Evolutionary conservation across 2,888 invertebrate genomes (phyloP), one percentile per base, ranked within the genome.

Genomic region (Ecliptopera silaceata): DNA sequence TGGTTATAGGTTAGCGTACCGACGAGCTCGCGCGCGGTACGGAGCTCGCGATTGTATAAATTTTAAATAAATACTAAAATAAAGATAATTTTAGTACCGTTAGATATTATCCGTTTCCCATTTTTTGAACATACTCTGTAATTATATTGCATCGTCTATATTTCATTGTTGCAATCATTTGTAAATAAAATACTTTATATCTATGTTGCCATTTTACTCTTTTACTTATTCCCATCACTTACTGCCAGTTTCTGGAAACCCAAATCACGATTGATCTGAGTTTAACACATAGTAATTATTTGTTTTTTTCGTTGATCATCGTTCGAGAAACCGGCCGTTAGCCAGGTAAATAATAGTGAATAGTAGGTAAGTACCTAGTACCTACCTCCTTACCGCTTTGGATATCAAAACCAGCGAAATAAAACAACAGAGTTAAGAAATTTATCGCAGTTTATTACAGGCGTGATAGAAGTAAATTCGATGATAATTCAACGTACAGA

Each of bases 131-230:
- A 87, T 88, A 88, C 86, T 91, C 88, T 91, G 90, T 90, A 89
- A 90, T 88, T 90, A 90, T 85, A 89, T 84, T 84, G 89, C 90
- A 89, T 90, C 85, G 86, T 88, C 90, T 90, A 85, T 91, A 91
- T 77, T 87, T 88, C 88, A 90, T 88, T 92, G 92, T 92, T 92
- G 92, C 91, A 88, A 91, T 90, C 91, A 92, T 91, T 92, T 92
- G 92, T 92, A 92, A 92, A 92, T 92, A 92, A 92, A 92, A 87
- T 88, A 88, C 87, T 90, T 89, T 89, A 88, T 89, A 89, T 88
- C 86, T 81, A 80, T 63, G 22, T 64, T 48, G 51, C 49, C 59
- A 59, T 59, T 50, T 54, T 59, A 59, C 42, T 55, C 59, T 59
- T 59, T 59, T 59, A 59, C 29, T 59, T 59, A 47, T 18, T 38